Evolutionary conservation across 2,113 vertebrate species (phyloP).

Genomic region (human (Homo sapiens)): GRCh38 chr11:75982001-75982500

Average conservation of each 20-base stretch:
- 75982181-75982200: not conserved
- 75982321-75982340: not conserved
- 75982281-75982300: not conserved
- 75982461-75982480: not conserved
- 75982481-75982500: not conserved
- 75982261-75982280: not conserved
- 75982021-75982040: not conserved
- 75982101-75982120: not conserved
- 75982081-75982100: not conserved
- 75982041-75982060: slow-evolving; percentile 15
- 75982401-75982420: not conserved
- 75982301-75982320: not conserved
- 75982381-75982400: not conserved
- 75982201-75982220: not conserved
- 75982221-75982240: not conserved
- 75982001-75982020: not conserved
- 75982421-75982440: not conserved
- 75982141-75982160: not conserved
- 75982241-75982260: not conserved
- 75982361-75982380: not conserved
- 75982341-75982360: not conserved
- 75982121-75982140: not conserved
- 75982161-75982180: not conserved
- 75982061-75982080: slow-evolving; percentile 24
- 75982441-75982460: not conserved